phyloP scores from a whole-genome alignment of 1,140 invertebrate species.

The Vanessa atalanta region DNA sequence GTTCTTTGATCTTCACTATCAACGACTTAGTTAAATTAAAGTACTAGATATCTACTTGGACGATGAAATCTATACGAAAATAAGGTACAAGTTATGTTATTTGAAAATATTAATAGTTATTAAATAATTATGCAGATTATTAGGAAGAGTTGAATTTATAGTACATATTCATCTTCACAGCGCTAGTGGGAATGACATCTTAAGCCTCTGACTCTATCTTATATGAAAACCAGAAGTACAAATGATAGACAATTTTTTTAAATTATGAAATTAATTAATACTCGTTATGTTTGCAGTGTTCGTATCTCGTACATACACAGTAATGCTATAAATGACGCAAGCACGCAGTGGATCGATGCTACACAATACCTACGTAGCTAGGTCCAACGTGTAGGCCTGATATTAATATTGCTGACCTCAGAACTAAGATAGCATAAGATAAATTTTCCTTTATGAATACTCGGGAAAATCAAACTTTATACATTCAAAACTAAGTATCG shows the following conservation, averaged over 20 bases:
- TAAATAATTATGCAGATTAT: too few species aligned
- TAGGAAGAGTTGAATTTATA: too few species aligned
- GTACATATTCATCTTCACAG: too few species aligned
- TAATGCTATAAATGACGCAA: slow-evolving; percentile 2
- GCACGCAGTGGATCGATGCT: slow-evolving; percentile 6
- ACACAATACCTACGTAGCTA: neutral
- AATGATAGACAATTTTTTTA: too few species aligned
- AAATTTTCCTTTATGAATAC: neutral
- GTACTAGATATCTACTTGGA: neutral
- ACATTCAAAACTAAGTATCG: neutral
- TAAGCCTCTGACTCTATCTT: too few species aligned
- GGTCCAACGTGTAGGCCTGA: neutral
- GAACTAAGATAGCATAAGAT: neutral
- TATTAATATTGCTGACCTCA: slow-evolving; percentile 13
- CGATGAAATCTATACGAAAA: neutral
- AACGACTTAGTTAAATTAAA: slow-evolving; percentile 7
- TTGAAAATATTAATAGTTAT: neutral
- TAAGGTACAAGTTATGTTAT: neutral
- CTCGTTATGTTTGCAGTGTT: neutral
- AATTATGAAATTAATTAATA: too few species aligned
- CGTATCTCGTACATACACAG: too few species aligned
- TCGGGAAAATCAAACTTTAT: neutral
- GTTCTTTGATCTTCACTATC: slow-evolving; percentile 38
- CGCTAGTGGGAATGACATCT: too few species aligned
- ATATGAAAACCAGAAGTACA: too few species aligned